phyloP scores from a whole-genome alignment of 2,888 invertebrate genomes.

The Catocala nupta region DNA sequence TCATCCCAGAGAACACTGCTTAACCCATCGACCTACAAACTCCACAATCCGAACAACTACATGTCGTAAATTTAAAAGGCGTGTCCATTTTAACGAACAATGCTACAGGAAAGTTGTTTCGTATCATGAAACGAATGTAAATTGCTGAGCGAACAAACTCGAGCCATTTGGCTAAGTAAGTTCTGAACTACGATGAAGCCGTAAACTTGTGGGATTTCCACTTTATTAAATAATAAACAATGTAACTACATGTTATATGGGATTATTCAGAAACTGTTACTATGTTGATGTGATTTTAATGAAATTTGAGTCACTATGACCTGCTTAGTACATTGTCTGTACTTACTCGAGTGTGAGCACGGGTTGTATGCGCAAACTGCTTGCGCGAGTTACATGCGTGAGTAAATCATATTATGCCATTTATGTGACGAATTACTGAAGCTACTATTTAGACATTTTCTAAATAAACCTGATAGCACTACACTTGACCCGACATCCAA shows the following conservation, averaged over 20 bases:
- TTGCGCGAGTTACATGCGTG: no score
- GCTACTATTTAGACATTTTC: no score
- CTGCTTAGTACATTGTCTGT: no score
- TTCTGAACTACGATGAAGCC: slow-evolving; percentile 63
- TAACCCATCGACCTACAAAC: slow-evolving; percentile 6
- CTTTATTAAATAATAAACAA: slow-evolving; percentile 70
- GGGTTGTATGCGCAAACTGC: no score
- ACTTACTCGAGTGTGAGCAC: no score
- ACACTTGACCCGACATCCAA: no score
- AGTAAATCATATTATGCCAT: no score
- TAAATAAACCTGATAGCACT: no score
- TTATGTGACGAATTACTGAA: no score
- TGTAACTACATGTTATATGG: slow-evolving; percentile 50
- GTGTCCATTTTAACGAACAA: slow-evolving; percentile 48
- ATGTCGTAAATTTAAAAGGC: slow-evolving; percentile 36
- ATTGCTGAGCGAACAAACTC: slow-evolving; percentile 62
- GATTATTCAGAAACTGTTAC: slow-evolving; percentile 35
- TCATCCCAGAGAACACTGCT: not conserved
- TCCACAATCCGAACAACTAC: slow-evolving; percentile 1
- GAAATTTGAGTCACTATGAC: slow-evolving; percentile 1
- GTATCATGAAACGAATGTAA: slow-evolving; percentile 63
- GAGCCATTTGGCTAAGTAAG: slow-evolving; percentile 63
- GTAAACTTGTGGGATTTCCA: slow-evolving; percentile 65
- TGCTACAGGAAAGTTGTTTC: slow-evolving; percentile 46
- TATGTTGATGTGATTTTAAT: slow-evolving; percentile 26